Base-by-base conservation (phyloP, 1,140 invertebrate genomes). In the Lasioglossum albipes region DNA sequence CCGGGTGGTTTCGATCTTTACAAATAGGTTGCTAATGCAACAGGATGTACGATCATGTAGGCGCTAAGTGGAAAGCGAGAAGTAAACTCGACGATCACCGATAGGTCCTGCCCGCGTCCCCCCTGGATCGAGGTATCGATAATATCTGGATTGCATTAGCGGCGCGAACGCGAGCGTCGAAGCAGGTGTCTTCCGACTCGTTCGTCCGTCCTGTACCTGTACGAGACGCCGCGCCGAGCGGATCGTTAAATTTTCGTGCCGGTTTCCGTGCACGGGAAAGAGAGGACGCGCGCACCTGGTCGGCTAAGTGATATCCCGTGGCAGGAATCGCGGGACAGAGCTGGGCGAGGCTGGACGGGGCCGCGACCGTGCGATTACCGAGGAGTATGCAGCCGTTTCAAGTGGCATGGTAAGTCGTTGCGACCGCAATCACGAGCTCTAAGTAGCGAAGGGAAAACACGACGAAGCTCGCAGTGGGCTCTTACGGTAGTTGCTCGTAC, bases 11-110 rank as follows among this genome's bases (percentile, higher is more conserved):
- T 84, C 77, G 86, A 87, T 88, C 86, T 88, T 87, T 88, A 91
- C 89, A 89, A 91, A 91, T 91, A 89, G 86, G 83, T 71, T 88
- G 86, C 85, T 90, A 89, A 90, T 89, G 81, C 81, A 87, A 87
- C 77, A 73, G 78, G 78, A 84, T 75, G 75, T 68, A 57, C 36
- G 59, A 36, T 84, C 83, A 79, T 84, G 82, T 85, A 87, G 87
- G 84, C 83, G 87, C 85, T 90, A 86, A 90, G 81, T 85, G 85
- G 72, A 75, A 70, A 83, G 59, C 66, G 81, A 70, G 64, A 71
- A 75, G 67, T 81, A 77, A 81, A 81, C 67, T 52, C 79, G n/a
- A 31, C 70, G 77, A 73, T 74, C 70, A 12, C 16, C 64, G 71
- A 75, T 80, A 78, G 67, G 42, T 2, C 57, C 16, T 5, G 54